A percentile compares a stretch with the other conserved stretches of the same genome.
Conservation (phyloP, 2,113 vertebrate genomes). For the Lepus americanus region DNA sequence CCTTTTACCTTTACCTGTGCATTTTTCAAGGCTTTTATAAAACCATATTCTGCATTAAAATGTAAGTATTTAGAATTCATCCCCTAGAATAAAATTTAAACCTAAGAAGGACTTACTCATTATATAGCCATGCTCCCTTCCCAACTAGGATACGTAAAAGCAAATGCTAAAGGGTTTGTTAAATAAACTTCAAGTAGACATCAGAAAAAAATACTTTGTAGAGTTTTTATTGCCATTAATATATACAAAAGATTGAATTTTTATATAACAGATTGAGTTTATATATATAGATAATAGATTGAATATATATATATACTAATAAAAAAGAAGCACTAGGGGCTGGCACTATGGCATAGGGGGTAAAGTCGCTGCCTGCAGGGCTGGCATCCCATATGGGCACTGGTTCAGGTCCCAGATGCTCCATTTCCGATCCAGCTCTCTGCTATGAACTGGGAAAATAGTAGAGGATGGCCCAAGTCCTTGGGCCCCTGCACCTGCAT, state of each 20-base stretch:
- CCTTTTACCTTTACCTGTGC: not conserved
- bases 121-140: not conserved
- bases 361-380: no score
- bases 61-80: constrained; percentile 17
- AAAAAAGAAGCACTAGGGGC: no score
- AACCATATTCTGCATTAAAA: constrained; percentile 12
- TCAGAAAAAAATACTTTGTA: constrained; percentile 23
- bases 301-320: no score
- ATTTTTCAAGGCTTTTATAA: constrained; percentile 25
- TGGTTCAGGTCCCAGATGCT: no score
- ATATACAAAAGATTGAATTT: not conserved
- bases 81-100: constrained; percentile 43
- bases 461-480: no score
- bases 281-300: no score
- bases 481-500: no score
- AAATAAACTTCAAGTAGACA: constrained; percentile 1
- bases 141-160: not conserved
- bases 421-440: no score
- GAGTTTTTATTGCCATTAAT: not conserved
- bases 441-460: no score
- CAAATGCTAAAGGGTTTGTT: constrained; percentile 36
- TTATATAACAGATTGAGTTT: no score
- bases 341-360: no score
- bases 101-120: constrained; percentile 33
- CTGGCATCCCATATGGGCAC: no score